Evolutionary conservation across 2,113 vertebrate species (phyloP).

Genomic region (Phainopepla nitens): DNA sequence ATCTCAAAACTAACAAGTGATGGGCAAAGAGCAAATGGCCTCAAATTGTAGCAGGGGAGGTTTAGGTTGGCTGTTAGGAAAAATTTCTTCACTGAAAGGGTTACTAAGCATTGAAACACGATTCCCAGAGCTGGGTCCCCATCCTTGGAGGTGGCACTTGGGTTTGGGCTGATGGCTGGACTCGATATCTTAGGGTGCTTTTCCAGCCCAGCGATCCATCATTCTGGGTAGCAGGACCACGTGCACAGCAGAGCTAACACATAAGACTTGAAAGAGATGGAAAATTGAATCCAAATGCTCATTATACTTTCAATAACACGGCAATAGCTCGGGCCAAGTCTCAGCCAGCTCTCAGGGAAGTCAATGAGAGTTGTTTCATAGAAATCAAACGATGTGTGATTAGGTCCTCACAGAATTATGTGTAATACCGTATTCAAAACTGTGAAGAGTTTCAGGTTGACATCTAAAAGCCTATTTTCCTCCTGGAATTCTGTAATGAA

Average conservation of each 20-base stretch:
- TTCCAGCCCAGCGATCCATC: not conserved
- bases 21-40: not conserved
- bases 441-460: not conserved
- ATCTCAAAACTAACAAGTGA: not conserved
- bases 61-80: not conserved
- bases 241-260: not conserved
- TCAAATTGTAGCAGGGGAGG: not conserved
- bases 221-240: not conserved
- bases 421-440: not conserved
- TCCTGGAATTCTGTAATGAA: conserved; percentile 30
- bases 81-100: not conserved
- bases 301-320: not conserved
- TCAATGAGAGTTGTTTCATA: conserved; percentile 3
- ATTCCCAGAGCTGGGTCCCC: not conserved
- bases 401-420: not conserved
- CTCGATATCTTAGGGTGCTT: fast-evolving
- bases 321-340: not conserved
- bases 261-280: not conserved
- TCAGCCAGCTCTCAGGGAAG: not conserved
- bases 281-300: not conserved
- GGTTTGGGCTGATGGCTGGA: not conserved
- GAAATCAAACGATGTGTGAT: not conserved
- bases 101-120: not conserved
- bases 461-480: conserved; percentile 34
- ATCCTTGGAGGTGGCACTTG: not conserved